Evolutionary conservation across 2,888 invertebrate genomes (phyloP).

Genomic region (Watsonalla cultraria): DNA sequence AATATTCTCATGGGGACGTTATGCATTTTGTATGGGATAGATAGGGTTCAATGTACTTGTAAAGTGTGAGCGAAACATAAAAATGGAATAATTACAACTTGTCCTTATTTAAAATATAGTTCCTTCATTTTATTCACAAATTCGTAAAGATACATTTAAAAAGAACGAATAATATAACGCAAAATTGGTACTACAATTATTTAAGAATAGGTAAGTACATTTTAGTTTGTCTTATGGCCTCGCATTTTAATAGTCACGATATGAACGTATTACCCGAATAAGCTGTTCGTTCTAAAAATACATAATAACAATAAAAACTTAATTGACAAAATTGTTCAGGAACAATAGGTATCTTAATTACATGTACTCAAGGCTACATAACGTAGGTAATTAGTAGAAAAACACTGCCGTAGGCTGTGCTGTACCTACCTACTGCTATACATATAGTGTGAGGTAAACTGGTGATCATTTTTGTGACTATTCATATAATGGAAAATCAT

Average conservation of each 20-base stretch:
- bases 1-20: too few relatives aligned
- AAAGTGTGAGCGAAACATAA: too few relatives aligned
- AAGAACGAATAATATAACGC: too few relatives aligned
- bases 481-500: not conserved
- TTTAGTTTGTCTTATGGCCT: conserved; percentile 24
- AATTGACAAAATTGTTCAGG: conserved; percentile 28
- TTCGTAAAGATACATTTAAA: too few relatives aligned
- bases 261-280: conserved; percentile 17
- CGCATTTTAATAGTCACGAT: conserved; percentile 13
- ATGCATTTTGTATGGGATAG: too few relatives aligned
- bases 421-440: not conserved
- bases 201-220: conserved; percentile 8
- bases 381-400: not conserved
- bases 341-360: conserved; percentile 16
- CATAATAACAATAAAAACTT: conserved; percentile 12
- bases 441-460: not conserved
- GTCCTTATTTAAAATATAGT: too few relatives aligned
- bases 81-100: too few relatives aligned
- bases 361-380: not conserved
- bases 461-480: not conserved
- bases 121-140: too few relatives aligned
- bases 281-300: conserved; percentile 13
- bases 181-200: too few relatives aligned
- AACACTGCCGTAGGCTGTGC: not conserved
- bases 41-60: too few relatives aligned